These are phyloP conservation scores for Nothocercus nigrocapillus DNA, from an alignment of 2,113 vertebrate species.

Conservation along the genomic window DNA sequence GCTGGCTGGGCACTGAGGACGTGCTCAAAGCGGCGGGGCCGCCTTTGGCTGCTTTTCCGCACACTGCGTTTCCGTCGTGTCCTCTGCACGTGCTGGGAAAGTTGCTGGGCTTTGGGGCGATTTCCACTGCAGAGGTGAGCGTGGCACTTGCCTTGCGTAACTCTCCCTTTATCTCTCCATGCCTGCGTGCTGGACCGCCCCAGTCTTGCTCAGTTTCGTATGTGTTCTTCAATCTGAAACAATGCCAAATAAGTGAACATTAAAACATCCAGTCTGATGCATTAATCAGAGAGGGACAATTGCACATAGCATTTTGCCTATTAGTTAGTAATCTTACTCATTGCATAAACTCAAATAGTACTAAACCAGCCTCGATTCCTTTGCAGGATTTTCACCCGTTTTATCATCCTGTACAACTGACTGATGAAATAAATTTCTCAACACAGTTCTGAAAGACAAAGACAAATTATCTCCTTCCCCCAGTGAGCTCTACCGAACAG, in stretches of 20 bases:
- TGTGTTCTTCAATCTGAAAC: background rate
- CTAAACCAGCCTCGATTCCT: constrained; percentile 42
- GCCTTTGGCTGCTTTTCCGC: constrained; percentile 38
- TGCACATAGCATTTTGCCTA: constrained; percentile 60
- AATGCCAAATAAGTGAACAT: constrained; percentile 11
- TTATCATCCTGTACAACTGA: constrained; percentile 41
- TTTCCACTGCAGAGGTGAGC: constrained; percentile 44
- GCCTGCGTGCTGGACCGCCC: background rate
- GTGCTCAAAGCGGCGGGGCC: background rate
- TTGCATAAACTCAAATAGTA: constrained; percentile 37
- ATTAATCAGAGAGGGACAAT: constrained; percentile 61
- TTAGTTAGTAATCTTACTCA: constrained; percentile 59
- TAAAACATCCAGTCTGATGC: constrained; percentile 50
- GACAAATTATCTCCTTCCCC: constrained; percentile 53
- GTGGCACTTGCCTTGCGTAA: constrained; percentile 12
- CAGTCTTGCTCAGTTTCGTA: background rate
- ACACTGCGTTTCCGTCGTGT: constrained; percentile 45
- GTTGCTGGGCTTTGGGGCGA: background rate
- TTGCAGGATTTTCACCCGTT: constrained; percentile 42
- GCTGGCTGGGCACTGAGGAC: background rate
- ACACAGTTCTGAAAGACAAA: constrained; percentile 53
- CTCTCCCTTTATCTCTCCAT: constrained; percentile 36
- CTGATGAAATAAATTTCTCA: constrained; percentile 68
- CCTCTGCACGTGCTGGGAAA: background rate
- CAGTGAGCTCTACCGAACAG: constrained; percentile 45